Conservation (phyloP, 1,140 invertebrate species). For the Eupristina koningsbergeri region DNA sequence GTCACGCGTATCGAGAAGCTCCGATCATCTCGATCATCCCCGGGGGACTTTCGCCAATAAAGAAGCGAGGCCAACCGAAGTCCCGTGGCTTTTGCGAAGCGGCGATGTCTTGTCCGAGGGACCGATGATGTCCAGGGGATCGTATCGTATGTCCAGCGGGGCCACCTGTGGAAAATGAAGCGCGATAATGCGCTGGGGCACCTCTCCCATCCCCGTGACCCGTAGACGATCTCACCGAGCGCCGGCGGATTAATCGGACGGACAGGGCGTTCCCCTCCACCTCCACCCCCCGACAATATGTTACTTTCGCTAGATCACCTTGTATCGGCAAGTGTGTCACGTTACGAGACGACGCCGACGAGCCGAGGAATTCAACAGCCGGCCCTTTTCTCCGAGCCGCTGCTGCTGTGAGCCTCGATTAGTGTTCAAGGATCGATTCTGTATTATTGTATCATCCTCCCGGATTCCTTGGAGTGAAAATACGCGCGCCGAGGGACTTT, state of each 20-base stretch:
- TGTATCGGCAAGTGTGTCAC: background rate
- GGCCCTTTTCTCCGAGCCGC: background rate
- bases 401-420: conserved; percentile 20
- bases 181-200: conserved; percentile 35
- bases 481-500: background rate
- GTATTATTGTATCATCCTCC: conserved; percentile 34
- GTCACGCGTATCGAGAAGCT: too few relatives aligned
- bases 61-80: too few relatives aligned
- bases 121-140: background rate
- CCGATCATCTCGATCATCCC: too few relatives aligned
- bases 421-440: conserved; percentile 9
- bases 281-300: background rate
- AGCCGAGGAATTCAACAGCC: conserved; percentile 6
- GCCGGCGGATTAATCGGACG: conserved; percentile 31
- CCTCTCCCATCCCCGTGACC: background rate
- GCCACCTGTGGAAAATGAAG: conserved; percentile 36
- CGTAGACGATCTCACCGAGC: background rate
- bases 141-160: background rate
- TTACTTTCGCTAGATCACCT: conserved; percentile 40
- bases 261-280: background rate
- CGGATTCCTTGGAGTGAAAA: conserved; percentile 22
- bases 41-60: too few relatives aligned
- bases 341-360: background rate
- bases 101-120: background rate
- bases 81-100: too few relatives aligned